Evolutionary conservation across 2,113 vertebrate genomes (phyloP).

Genomic region (Tyrannus savana): DNA sequence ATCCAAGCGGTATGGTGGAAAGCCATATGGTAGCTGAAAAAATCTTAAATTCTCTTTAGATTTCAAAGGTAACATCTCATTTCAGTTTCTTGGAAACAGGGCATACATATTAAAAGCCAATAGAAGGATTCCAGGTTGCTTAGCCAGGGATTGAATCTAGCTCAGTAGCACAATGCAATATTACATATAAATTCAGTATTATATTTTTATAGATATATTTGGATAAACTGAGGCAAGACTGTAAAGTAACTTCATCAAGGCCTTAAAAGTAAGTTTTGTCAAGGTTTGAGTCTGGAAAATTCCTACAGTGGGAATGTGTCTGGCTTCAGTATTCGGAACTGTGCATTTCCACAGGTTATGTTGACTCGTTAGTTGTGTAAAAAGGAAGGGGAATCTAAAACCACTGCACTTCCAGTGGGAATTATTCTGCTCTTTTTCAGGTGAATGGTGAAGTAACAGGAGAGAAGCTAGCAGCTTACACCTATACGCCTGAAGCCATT

Average conservation of each 20-base stretch:
- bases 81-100: not conserved
- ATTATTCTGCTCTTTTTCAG: slow-evolving; percentile 67
- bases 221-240: not conserved
- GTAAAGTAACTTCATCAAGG: not conserved
- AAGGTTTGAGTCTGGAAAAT: not conserved
- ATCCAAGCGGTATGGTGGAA: not conserved
- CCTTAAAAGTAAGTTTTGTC: not conserved
- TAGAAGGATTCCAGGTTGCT: not conserved
- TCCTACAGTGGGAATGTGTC: not conserved
- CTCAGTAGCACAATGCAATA: not conserved
- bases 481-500: slow-evolving; percentile 87
- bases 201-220: not conserved
- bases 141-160: not conserved
- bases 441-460: slow-evolving; percentile 81
- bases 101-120: not conserved
- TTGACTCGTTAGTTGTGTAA: not conserved
- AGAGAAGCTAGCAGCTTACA: slow-evolving; percentile 87
- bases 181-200: not conserved
- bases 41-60: not conserved
- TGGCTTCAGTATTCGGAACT: not conserved
- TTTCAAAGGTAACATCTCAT: not conserved
- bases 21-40: not conserved
- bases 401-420: not conserved
- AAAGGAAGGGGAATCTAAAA: not conserved
- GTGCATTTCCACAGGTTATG: not conserved